Evolutionary conservation across 2,888 invertebrate genomes (phyloP), one percentile per base, ranked within the genome.

Genomic region (Lagria hirta): DNA sequence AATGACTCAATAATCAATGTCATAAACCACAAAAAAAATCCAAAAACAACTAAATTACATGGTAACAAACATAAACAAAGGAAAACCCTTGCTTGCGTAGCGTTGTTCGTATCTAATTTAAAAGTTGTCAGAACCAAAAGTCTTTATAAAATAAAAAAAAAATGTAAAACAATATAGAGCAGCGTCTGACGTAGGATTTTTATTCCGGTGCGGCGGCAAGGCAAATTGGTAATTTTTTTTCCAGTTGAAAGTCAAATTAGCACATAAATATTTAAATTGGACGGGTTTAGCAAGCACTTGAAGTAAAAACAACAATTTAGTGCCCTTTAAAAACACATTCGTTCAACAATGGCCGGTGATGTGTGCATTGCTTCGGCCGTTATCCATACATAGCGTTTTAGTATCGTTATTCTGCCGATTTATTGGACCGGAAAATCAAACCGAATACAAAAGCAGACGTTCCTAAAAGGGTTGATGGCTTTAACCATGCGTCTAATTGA

Each of bases 401-500:
- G 58, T 58, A 54, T 57, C 54, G 54, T 55, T 53, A 61, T 61
- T 61, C 58, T 58, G 49, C 51, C 43, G 32, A 52, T 48, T 49
- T 57, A 58, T 51, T 52, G 49, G 48, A 37, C 50, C 48, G 55
- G 51, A 52, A 62, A 62, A 62, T 58, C 55, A 52, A 52, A 52
- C 46, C 55, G 55, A 52, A 44, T 43, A 49, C 51, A 55, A 55
- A 57, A 51, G 52, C 49, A 42, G 44, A 46, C 45, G 43, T 40
- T 51, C 49, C 55, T 51, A 56, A 54, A 57, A 59, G 56, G 61
- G 58, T 58, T 57, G 54, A 55, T 55, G 52, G 55, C 50, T 55
- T 52, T 49, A 57, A 43, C 52, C 58, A 48, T 45, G 52, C 54
- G 56, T 40, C 49, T 63, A 64, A 64, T 64, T 61, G 61, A 55